These are phyloP conservation scores for Harmothoe impar DNA, from an alignment of 2,888 invertebrate genomes.

Conservation along the genomic window DNA sequence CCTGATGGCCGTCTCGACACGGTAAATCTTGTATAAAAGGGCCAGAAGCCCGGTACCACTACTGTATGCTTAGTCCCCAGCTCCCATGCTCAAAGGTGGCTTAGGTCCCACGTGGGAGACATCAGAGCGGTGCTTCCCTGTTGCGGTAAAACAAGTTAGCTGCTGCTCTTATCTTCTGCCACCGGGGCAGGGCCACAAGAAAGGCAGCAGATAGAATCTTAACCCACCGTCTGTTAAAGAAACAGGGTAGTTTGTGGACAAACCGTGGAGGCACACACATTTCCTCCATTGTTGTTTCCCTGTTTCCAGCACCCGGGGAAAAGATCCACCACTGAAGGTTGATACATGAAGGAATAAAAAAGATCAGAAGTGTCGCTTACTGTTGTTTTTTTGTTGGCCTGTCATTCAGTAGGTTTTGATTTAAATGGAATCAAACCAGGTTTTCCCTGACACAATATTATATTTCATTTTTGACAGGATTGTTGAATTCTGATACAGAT, in stretches of 20 bases:
- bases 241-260: background rate
- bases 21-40: conserved; percentile 58
- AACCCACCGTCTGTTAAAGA: background rate
- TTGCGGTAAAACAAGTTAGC: conserved; percentile 23
- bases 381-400: too few species aligned
- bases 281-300: background rate
- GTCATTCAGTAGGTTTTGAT: too few species aligned
- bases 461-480: too few species aligned
- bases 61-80: conserved; percentile 14
- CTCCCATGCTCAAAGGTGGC: conserved; percentile 35
- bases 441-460: too few species aligned
- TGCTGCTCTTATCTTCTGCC: background rate
- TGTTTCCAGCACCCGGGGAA: too few species aligned
- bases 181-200: background rate
- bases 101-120: conserved; percentile 8
- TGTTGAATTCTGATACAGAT: too few species aligned
- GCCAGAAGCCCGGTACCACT: background rate
- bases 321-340: too few species aligned
- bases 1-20: conserved; percentile 30
- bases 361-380: too few species aligned
- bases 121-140: background rate
- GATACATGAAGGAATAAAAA: too few species aligned
- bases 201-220: background rate
- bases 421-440: too few species aligned
- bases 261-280: background rate